Conservation (phyloP, 2,113 vertebrate species). For the Myotis brandtii region DNA sequence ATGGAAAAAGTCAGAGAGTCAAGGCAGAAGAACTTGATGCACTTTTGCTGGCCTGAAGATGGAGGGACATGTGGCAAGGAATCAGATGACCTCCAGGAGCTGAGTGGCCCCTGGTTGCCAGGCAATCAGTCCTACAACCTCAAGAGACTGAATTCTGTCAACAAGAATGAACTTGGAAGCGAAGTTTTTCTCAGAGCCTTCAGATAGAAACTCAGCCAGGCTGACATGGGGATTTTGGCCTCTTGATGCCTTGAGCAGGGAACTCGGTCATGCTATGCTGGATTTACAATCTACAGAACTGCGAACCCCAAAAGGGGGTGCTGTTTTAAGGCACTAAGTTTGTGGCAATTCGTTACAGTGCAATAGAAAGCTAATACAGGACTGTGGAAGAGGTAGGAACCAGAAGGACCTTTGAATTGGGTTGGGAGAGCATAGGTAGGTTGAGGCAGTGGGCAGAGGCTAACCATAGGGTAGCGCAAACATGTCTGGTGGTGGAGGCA, state of each 20-base stretch:
- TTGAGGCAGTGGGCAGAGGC: background rate
- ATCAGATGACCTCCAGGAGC: background rate
- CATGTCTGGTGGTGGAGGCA: background rate
- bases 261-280: background rate
- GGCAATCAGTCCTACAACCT: background rate
- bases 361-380: background rate
- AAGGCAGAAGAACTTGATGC: background rate
- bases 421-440: background rate
- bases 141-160: background rate
- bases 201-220: background rate
- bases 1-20: background rate
- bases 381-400: background rate
- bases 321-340: background rate
- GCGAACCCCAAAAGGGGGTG: rapidly evolving
- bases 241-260: background rate
- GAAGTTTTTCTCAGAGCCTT: background rate
- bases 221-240: background rate
- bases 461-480: background rate
- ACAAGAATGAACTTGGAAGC: background rate
- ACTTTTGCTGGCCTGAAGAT: background rate
- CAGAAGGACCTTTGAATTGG: background rate
- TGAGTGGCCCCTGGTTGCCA: background rate
- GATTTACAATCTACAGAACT: background rate
- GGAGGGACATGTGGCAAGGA: background rate
- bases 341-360: background rate